Conservation (phyloP, 1,140 invertebrate genomes). For the Teleopsis dalmanni region DNA sequence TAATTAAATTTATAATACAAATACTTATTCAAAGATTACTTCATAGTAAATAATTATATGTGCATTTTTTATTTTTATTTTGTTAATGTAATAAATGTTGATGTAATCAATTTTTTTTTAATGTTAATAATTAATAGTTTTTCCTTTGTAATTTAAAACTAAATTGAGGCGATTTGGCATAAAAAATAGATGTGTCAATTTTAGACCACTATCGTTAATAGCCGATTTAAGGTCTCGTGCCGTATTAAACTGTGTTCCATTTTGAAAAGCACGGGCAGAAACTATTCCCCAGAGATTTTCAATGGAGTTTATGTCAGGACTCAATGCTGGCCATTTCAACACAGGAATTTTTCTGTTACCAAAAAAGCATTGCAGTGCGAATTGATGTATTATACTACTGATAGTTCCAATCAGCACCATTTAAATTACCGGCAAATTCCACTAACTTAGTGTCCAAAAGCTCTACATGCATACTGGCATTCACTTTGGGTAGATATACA, state of each 20-base stretch:
- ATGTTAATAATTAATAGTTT: too few species aligned
- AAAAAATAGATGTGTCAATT: neutral
- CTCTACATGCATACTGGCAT: too few species aligned
- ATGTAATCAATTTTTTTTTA: too few species aligned
- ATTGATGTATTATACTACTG: conserved; percentile 6
- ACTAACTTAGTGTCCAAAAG: neutral
- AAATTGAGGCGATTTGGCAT: too few species aligned
- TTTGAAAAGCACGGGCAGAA: conserved; percentile 9
- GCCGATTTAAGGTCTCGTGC: conserved; percentile 1
- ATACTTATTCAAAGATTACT: too few species aligned
- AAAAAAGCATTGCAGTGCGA: conserved; percentile 5
- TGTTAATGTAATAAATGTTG: too few species aligned
- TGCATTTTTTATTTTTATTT: too few species aligned
- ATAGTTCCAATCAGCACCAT: conserved; percentile 5
- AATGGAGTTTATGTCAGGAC: conserved; percentile 17
- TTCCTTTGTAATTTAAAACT: too few species aligned
- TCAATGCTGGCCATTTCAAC: conserved; percentile 11
- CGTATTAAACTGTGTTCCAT: conserved; percentile 11
- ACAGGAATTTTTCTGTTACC: conserved; percentile 1
- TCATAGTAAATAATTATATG: too few species aligned
- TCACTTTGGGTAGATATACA: too few species aligned
- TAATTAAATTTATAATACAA: too few species aligned
- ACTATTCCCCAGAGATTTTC: conserved; percentile 16
- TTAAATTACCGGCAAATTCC: conserved; percentile 1
- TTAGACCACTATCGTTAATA: conserved; percentile 4